Percentiles rank a stretch among this genome's conserved stretches.
phyloP scores from a whole-genome alignment of 2,888 invertebrate genomes.

The Pimpla rufipes region DNA sequence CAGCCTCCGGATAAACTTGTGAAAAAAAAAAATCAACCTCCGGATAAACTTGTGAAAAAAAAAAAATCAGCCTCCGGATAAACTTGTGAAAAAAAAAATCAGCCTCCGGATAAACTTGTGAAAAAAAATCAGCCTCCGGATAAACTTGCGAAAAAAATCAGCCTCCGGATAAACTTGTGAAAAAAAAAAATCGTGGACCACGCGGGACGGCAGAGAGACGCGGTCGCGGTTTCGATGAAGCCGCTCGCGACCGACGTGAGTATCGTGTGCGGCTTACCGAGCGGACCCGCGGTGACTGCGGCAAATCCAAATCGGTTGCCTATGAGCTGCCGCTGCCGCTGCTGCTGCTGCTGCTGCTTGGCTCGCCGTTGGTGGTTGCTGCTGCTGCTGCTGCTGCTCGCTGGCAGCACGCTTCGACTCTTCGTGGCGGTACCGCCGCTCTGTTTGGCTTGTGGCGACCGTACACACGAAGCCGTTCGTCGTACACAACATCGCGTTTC shows the following conservation, averaged over 20 bases:
- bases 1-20: too few species aligned
- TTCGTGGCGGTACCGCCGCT: constrained; percentile 39
- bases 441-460: constrained; percentile 23
- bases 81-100: too few species aligned
- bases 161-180: not conserved
- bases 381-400: constrained; percentile 46
- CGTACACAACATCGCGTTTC: not conserved
- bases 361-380: constrained; percentile 45
- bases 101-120: too few species aligned
- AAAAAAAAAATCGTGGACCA: constrained; percentile 18
- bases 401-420: constrained; percentile 50
- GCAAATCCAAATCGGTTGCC: constrained; percentile 74
- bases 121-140: too few species aligned
- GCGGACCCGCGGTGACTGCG: constrained; percentile 78
- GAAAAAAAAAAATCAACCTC: too few species aligned
- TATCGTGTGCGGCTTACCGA: constrained; percentile 72
- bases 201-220: constrained; percentile 19
- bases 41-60: too few species aligned
- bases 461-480: constrained; percentile 17
- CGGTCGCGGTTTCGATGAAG: constrained; percentile 72
- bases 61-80: too few species aligned
- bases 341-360: constrained; percentile 48
- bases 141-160: too few species aligned
- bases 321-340: constrained; percentile 58
- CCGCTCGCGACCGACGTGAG: constrained; percentile 65